phyloP scores from a whole-genome alignment of 2,113 vertebrate species.

The Pachyramphus minor region DNA sequence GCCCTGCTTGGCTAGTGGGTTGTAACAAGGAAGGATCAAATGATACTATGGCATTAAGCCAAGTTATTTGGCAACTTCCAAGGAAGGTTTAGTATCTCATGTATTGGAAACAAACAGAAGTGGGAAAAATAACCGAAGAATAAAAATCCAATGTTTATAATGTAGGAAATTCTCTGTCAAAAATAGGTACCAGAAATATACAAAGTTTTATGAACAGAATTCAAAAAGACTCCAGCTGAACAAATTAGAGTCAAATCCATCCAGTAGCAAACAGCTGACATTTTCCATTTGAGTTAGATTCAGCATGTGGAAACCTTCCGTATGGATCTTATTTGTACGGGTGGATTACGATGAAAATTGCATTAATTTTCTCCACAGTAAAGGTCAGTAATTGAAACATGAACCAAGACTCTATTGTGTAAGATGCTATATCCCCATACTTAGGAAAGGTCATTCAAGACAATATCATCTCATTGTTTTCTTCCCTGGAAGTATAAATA shows the following conservation, averaged over 20 bases:
- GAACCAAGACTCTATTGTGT: constrained; percentile 76
- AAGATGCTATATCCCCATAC: constrained; percentile 69
- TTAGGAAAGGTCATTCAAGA: constrained; percentile 75
- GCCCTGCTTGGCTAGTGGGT: not conserved
- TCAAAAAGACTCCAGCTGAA: constrained; percentile 43
- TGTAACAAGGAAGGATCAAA: not conserved
- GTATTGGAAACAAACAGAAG: not conserved
- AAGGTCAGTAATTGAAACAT: constrained; percentile 79
- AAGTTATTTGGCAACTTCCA: not conserved
- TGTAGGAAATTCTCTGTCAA: constrained; percentile 3
- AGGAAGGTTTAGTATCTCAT: not conserved
- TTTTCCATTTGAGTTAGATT: constrained; percentile 76
- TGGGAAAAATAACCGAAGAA: not conserved
- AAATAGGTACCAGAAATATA: constrained; percentile 15
- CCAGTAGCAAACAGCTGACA: constrained; percentile 71
- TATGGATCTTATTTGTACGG: constrained; percentile 75
- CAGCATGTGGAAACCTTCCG: constrained; percentile 67
- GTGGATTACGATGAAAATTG: constrained; percentile 77
- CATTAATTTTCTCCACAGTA: constrained; percentile 78
- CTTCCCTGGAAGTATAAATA: constrained; percentile 71
- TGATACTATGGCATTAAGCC: not conserved
- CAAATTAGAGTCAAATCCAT: constrained; percentile 68
- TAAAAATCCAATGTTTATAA: not conserved
- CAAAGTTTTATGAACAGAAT: constrained; percentile 15
- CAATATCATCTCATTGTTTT: constrained; percentile 75